Percentiles rank a stretch among this genome's conserved stretches.
Conservation (phyloP, 2,113 vertebrate genomes). For the Laticauda colubrina region DNA sequence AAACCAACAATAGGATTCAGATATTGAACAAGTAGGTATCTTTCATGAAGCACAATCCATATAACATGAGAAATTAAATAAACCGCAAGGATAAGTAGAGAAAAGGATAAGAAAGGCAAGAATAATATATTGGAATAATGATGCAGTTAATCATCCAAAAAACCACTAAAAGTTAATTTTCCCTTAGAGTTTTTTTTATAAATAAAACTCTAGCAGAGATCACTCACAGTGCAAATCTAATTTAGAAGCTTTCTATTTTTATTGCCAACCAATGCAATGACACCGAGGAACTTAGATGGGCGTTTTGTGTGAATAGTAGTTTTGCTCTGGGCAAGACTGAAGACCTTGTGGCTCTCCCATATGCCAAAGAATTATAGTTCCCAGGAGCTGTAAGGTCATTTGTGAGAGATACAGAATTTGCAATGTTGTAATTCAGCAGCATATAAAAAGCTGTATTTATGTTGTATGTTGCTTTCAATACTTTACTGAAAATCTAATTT, state of each 20-base stretch:
- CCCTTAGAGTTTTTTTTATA: not conserved
- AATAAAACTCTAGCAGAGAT: not conserved
- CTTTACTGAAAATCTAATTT: not conserved
- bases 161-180: not conserved
- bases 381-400: not conserved
- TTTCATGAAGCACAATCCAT: not conserved
- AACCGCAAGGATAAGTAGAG: not conserved
- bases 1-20: not conserved
- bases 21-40: not conserved
- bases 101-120: not conserved
- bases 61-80: not conserved
- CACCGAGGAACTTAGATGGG: not conserved
- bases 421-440: not conserved
- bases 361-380: not conserved
- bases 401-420: not conserved
- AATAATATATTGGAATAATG: not conserved
- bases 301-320: not conserved
- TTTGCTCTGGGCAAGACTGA: not conserved
- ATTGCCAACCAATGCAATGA: not conserved
- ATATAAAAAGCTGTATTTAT: not conserved
- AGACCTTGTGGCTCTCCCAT: not conserved
- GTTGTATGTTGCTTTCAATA: not conserved
- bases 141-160: not conserved
- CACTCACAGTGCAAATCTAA: not conserved
- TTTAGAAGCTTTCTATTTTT: not conserved